Evolutionary conservation across 1,140 invertebrate species (phyloP).

Genomic region (Agraylea sexmaculata): DNA sequence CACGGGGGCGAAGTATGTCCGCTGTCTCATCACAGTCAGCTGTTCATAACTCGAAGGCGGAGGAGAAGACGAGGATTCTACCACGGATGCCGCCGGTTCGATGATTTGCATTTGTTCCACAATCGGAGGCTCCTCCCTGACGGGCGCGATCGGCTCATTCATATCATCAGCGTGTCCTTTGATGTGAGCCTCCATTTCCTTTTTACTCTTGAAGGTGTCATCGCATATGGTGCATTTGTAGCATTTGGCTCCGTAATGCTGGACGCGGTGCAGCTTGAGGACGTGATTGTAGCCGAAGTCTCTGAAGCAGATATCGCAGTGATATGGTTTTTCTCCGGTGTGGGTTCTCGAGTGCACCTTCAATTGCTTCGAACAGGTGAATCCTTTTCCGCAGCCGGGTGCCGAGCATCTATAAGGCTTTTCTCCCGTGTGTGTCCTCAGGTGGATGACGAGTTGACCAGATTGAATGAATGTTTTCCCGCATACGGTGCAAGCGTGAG

Average conservation of each 20-base stretch:
- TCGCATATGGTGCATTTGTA: constrained; percentile 86
- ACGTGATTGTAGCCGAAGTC: constrained; percentile 81
- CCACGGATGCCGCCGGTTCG: constrained; percentile 13
- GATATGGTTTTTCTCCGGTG: constrained; percentile 71
- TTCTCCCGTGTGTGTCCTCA: constrained; percentile 80
- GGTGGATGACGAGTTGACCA: constrained; percentile 74
- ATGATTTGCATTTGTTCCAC: constrained; percentile 21
- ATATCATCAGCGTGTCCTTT: constrained; percentile 72
- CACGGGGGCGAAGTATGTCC: constrained; percentile 21
- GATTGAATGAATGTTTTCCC: constrained; percentile 84
- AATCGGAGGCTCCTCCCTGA: constrained; percentile 18
- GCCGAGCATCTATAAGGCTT: constrained; percentile 79
- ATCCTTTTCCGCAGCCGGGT: constrained; percentile 72
- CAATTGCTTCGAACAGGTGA: constrained; percentile 81
- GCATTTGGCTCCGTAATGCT: constrained; percentile 82
- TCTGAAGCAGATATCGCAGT: constrained; percentile 47
- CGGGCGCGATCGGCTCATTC: constrained; percentile 26
- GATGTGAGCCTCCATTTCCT: constrained; percentile 79
- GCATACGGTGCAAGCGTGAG: constrained; percentile 88
- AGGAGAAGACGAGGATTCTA: constrained; percentile 22
- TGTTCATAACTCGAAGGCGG: constrained; percentile 1
- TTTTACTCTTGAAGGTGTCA: constrained; percentile 79
- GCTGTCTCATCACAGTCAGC: constrained; percentile 22
- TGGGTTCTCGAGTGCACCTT: constrained; percentile 78
- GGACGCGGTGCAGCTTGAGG: constrained; percentile 77